These are phyloP conservation scores for Exaiptasia diaphana DNA, from an alignment of 64 coral and sea anemone genomes.

Conservation along the genomic window DNA sequence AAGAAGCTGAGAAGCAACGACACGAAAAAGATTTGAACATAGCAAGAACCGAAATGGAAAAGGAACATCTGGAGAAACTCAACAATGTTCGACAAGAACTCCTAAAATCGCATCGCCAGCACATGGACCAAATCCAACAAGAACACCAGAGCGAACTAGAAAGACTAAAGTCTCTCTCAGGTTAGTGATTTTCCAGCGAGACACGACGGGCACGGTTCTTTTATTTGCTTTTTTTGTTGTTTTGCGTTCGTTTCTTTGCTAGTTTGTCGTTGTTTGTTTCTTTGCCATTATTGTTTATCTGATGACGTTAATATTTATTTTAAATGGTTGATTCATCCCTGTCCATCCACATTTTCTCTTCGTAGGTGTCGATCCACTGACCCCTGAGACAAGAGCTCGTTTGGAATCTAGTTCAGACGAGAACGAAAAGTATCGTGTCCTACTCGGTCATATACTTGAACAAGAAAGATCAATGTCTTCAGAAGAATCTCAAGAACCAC, in stretches of 20 bases:
- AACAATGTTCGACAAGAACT: conserved; percentile 64
- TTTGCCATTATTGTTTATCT: too few relatives aligned
- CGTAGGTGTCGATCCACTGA: conserved; percentile 35
- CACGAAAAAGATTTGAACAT: conserved; percentile 44
- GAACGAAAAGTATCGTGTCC: conserved; percentile 33
- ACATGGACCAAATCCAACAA: conserved; percentile 66
- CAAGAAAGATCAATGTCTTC: background rate
- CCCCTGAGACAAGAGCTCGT: conserved; percentile 47
- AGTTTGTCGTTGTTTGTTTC: too few relatives aligned
- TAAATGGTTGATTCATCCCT: too few relatives aligned
- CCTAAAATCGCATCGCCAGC: conserved; percentile 52
- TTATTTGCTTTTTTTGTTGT: too few relatives aligned
- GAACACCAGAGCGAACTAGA: conserved; percentile 62
- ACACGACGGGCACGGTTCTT: background rate
- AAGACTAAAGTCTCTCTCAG: background rate
- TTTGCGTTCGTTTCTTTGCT: too few relatives aligned
- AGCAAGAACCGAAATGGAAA: conserved; percentile 38
- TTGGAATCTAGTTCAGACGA: conserved; percentile 41
- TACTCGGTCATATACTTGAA: conserved; percentile 36
- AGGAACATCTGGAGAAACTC: conserved; percentile 45
- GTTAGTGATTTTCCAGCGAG: background rate
- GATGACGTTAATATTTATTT: too few relatives aligned
- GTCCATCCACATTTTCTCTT: too few relatives aligned
- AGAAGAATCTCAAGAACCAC: conserved; percentile 5
- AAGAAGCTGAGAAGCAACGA: conserved; percentile 45